Evolutionary conservation across 2,888 invertebrate genomes (phyloP), one percentile per base, ranked within the genome.

Genomic region (Tipula unca): DNA sequence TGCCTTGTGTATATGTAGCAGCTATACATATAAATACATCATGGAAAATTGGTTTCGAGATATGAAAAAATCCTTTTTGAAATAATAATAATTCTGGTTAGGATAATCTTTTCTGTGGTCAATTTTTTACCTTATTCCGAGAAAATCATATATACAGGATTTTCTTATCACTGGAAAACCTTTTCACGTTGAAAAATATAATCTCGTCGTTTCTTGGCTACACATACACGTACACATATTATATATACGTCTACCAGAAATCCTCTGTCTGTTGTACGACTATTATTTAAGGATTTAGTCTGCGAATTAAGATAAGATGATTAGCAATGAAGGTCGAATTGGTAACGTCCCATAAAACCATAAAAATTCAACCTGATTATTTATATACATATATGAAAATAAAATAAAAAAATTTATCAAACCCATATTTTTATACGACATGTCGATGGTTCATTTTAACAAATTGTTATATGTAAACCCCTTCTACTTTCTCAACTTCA

Each of bases 221-320:
- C 69, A 69, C 69, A 69, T 13, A 25, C 25, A 25, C 10, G 3
- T 8, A 69, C 69, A 69, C n/a, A n/a, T n/a, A n/a, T n/a, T n/a
- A n/a, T n/a, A n/a, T n/a, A n/a, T n/a, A n/a, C n/a, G n/a, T n/a
- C n/a, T 69, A 69, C 69, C 25, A 69, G 48, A 25, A 39, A 69
- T 69, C 25, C 25, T 25, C 20, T 25, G 69, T 69, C 69, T 69
- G 69, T 69, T 69, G 10, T 69, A 69, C 25, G 25, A 25, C 69
- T 69, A 69, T 69, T 69, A 69, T 69, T 69, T 69, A 69, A 25
- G 69, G 69, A 69, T 69, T 69, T 69, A 69, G 69, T 69, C 69
- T 69, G 69, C 69, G 69, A 69, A 69, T 69, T 69, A 69, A 69
- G 69, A 69, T 69, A 69, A 69, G 69, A 69, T 69, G 69, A 69